Base-by-base conservation (phyloP, 2,888 invertebrate genomes). In the Metellina segmentata region DNA sequence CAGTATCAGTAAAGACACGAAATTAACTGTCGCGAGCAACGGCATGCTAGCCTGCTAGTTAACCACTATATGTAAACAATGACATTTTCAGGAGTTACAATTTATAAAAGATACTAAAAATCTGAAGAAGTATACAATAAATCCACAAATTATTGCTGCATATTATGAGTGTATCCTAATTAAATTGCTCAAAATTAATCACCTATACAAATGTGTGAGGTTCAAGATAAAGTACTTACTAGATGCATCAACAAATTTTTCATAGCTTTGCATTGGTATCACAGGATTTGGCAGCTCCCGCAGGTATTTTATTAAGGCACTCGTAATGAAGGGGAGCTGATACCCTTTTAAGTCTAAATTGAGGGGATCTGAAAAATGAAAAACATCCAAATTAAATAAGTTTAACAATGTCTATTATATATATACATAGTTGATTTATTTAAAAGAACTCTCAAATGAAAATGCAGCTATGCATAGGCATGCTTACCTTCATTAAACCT, bases 231-330 rank as follows among this genome's bases (percentile, higher is more conserved):
- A 34, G 34, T 34, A 94, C 95, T 94, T 94, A 95, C 95, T 94
- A 61, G 95, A 94, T 87, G 95, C 95, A 81, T 95, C 96, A 92
- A 97, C 95, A 94, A 97, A 97, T 93, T 96, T 95, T 94, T 97
- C 96, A 94, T 97, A 97, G 96, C 96, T 96, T 94, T 96, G 96
- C 61, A 97, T 96, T 51, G 97, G 97, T 93, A 97, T 97, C 89
- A 97, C 95, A 9, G 97, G 97, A 94, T 97, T 97, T 0, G 97
- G 97, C 93, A 97, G 95, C 94, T 97, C 97, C 81, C 97, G 95
- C 74, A 97, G 95, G 94, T 96, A 97, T 94, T 97, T 97, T 94
- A 97, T 97, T 91, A 97, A 95, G 82, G 96, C 96, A 93, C 96
- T 96, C 34, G 96, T 96, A 93, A 97, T 95, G 93, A 96, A 95